Base-by-base conservation (phyloP, 2,797 vertebrate species). In the Picus viridis region DNA sequence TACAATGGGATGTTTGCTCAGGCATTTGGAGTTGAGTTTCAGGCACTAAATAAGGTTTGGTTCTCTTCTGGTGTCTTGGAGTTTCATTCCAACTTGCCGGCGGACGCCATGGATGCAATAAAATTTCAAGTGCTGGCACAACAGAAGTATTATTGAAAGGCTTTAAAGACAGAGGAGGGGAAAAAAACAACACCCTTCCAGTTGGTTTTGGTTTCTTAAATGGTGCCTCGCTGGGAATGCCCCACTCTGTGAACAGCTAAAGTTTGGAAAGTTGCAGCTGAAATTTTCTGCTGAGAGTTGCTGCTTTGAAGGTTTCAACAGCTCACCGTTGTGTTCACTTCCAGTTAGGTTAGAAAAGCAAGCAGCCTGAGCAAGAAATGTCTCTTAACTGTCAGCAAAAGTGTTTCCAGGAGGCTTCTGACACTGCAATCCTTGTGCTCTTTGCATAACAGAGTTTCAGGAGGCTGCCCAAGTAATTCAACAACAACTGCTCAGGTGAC, bases 1-100 rank as follows among this genome's bases (percentile, higher is more conserved):
- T 78, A 94, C 88, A 95, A 90, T 93, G 76, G 85, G 83, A 93
- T 93, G 71, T 94, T 96, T 97, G 88, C 89, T 82, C 69, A 84
- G 84, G 76, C 82, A 77, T 39, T 94, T 86, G 49, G 51, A 89
- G 59, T 68, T 65, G 17, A 12, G 61, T 87, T 92, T 82, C 78
- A 94, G 81, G 71, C 56, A 65, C 70, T 90, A 83, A 96, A 92
- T 65, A 51, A 76, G 47, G 91, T 68, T 73, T 93, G 68, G 69
- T 73, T 88, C 65, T 75, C 53, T 92, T 89, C 78, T 93, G 36
- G 49, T 82, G 80, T 57, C 94, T 78, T 17, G 1, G 57, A 81
- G 63, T 75, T 88, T 94, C 88, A 79, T 87, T 92, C n/a, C 82
- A 71, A 65, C 51, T 65, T 92, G 71, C 83, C 84, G 75, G 57